Conservation (phyloP, 2,113 vertebrate species). For the Myrmecophaga tridactyla region DNA sequence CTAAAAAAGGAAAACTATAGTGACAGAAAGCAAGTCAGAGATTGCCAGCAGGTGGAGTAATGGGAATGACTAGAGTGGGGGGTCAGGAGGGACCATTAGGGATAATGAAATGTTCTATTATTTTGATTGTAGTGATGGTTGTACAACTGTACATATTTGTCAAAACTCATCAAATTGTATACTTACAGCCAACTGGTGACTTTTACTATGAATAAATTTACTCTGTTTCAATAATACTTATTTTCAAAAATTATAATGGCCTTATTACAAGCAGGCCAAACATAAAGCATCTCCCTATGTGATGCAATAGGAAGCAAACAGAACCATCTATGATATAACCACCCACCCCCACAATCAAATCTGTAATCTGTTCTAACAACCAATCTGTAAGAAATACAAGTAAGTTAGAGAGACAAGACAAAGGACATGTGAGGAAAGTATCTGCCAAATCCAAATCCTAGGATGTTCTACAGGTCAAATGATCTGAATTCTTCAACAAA, state of each 20-base stretch:
- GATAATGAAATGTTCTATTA: neutral
- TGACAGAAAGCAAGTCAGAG: neutral
- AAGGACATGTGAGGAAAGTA: neutral
- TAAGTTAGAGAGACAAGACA: neutral
- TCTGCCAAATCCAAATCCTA: neutral
- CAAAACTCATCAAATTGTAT: too few species aligned
- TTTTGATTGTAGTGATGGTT: neutral
- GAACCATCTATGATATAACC: neutral
- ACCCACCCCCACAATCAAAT: neutral
- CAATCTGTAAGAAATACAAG: slow-evolving; percentile 5
- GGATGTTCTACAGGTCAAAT: neutral
- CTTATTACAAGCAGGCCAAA: neutral
- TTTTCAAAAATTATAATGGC: neutral
- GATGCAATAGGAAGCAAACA: neutral
- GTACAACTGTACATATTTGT: neutral
- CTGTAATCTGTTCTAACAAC: slow-evolving; percentile 6
- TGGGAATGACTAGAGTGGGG: neutral
- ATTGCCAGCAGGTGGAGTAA: neutral
- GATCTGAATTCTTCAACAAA: neutral
- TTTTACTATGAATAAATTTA: neutral
- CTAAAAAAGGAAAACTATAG: neutral
- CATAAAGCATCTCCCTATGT: neutral
- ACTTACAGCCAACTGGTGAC: neutral
- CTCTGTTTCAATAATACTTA: neutral
- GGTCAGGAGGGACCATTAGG: neutral